Percentiles rank a stretch among this genome's conserved stretches.
Conservation (phyloP, 2,113 vertebrate species). For the Prinia subflava region DNA sequence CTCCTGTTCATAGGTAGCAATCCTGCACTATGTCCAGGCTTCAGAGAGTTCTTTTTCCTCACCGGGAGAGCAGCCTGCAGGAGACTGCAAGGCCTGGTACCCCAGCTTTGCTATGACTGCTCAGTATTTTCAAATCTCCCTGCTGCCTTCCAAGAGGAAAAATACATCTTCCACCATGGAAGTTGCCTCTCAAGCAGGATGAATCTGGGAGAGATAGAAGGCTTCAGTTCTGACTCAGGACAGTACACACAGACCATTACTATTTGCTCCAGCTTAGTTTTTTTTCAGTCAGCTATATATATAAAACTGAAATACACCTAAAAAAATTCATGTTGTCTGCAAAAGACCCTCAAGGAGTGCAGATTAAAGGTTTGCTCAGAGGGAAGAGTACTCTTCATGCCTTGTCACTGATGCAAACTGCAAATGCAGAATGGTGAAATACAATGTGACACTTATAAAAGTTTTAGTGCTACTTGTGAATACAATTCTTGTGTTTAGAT, state of each 20-base stretch:
- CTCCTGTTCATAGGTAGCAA: fast-evolving
- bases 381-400: neutral
- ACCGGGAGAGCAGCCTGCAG: neutral
- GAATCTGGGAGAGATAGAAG: neutral
- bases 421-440: neutral
- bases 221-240: neutral
- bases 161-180: neutral
- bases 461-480: neutral
- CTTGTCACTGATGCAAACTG: neutral
- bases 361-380: neutral
- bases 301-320: neutral
- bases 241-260: too few relatives aligned
- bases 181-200: neutral
- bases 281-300: neutral
- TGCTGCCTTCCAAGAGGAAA: neutral
- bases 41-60: neutral
- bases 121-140: neutral
- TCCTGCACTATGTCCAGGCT: neutral
- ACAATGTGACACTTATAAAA: neutral
- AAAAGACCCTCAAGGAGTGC: neutral
- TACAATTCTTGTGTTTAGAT: neutral
- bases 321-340: neutral
- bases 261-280: neutral
- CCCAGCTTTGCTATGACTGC: neutral
- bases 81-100: fast-evolving